These are phyloP conservation scores for Spodoptera frugiperda DNA, from an alignment of 1,140 invertebrate genomes.

Conservation along the genomic window DNA sequence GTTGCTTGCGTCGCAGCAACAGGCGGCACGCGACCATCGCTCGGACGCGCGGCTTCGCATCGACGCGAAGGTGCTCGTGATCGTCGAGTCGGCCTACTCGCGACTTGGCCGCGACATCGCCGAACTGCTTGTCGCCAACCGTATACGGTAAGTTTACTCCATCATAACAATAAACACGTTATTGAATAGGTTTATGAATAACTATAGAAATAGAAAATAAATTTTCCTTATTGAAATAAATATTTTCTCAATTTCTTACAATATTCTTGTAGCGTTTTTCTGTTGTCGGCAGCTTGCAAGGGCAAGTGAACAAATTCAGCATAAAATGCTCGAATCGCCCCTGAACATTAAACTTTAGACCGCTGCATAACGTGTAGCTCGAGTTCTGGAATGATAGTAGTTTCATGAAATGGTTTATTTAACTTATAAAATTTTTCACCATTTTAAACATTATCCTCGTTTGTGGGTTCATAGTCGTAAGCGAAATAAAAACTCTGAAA, in stretches of 20 bases:
- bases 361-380: slow-evolving; percentile 15
- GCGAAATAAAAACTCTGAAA: neutral
- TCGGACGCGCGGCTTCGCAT: slow-evolving; percentile 93
- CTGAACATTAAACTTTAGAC: slow-evolving; percentile 35
- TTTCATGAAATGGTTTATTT: slow-evolving; percentile 34
- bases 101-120: slow-evolving; percentile 96
- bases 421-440: slow-evolving; percentile 10
- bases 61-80: slow-evolving; percentile 96
- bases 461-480: neutral
- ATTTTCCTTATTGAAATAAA: neutral
- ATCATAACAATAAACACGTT: neutral
- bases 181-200: neutral
- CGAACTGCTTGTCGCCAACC: slow-evolving; percentile 96
- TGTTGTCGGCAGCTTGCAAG: no score
- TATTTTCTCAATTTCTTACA: no score
- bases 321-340: slow-evolving; percentile 10
- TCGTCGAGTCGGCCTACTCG: slow-evolving; percentile 98
- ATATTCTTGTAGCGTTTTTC: no score
- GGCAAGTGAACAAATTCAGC: slow-evolving; percentile 17
- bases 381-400: slow-evolving; percentile 11
- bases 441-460: neutral
- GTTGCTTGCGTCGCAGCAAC: slow-evolving; percentile 88
- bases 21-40: slow-evolving; percentile 91
- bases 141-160: slow-evolving; percentile 92
- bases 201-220: neutral